Evolutionary conservation across 2,797 vertebrate genomes (phyloP).

Genomic region (Neosalanx taihuensis): DNA sequence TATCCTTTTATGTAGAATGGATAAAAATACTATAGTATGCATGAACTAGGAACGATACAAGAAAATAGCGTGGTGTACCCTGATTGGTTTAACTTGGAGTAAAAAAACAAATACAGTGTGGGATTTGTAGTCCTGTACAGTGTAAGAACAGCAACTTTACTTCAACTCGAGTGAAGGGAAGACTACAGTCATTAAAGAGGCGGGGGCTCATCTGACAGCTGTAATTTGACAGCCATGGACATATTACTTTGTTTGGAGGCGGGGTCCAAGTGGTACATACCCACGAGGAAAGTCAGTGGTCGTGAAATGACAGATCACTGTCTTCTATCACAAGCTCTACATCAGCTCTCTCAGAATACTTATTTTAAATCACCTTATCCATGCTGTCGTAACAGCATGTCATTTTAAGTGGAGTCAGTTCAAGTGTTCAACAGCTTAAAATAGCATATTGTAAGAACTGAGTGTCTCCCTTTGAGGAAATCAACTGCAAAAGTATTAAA

Average conservation of each 20-base stretch:
- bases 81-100: constrained; percentile 60
- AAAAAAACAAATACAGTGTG: not conserved
- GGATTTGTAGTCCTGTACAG: constrained; percentile 58
- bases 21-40: no score
- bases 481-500: not conserved
- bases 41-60: not conserved
- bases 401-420: not conserved
- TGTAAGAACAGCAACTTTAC: accelerated
- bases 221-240: constrained; percentile 18
- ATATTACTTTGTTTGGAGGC: constrained; percentile 47
- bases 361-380: not conserved
- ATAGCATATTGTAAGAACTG: not conserved
- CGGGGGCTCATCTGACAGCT: constrained; percentile 15
- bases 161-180: not conserved
- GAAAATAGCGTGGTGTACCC: constrained; percentile 62
- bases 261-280: constrained; percentile 14
- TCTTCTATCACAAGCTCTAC: constrained; percentile 21
- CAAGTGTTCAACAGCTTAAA: not conserved
- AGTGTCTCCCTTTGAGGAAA: not conserved
- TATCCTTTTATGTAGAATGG: no score
- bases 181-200: constrained; percentile 58
- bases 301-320: constrained; percentile 43
- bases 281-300: constrained; percentile 1
- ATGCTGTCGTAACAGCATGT: not conserved
- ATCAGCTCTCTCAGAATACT: not conserved